phyloP scores from a whole-genome alignment of 2,888 invertebrate species.

The Leucophenga montana region DNA sequence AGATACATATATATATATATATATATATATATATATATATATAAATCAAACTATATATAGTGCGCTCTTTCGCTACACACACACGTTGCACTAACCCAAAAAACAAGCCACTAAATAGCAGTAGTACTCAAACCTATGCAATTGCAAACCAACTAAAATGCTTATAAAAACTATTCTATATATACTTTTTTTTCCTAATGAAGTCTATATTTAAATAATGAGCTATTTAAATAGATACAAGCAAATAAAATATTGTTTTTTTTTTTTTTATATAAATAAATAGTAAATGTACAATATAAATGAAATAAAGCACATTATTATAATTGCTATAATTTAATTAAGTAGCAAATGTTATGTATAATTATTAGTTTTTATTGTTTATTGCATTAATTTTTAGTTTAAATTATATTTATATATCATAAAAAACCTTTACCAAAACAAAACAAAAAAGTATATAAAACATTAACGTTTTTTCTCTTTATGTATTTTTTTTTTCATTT shows the following conservation, averaged over 20 bases:
- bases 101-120: slow-evolving; percentile 35
- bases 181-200: slow-evolving; percentile 39
- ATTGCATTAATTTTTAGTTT: slow-evolving; percentile 28
- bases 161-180: slow-evolving; percentile 27
- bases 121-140: slow-evolving; percentile 49
- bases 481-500: slow-evolving; percentile 25
- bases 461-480: slow-evolving; percentile 24
- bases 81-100: slow-evolving; percentile 50
- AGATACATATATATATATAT: slow-evolving; percentile 7
- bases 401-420: slow-evolving; percentile 22
- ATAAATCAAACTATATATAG: slow-evolving; percentile 36
- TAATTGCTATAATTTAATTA: background rate
- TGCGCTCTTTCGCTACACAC: slow-evolving; percentile 49
- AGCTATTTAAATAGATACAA: slow-evolving; percentile 30
- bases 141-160: slow-evolving; percentile 51
- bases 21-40: background rate
- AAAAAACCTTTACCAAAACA: too few relatives aligned
- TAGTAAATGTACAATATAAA: slow-evolving; percentile 29
- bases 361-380: slow-evolving; percentile 23
- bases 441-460: background rate
- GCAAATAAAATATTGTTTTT: slow-evolving; percentile 35
- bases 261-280: slow-evolving; percentile 38
- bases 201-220: slow-evolving; percentile 42
- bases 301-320: slow-evolving; percentile 11
- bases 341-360: background rate